Percentiles rank a stretch among this genome's conserved stretches.
These are phyloP conservation scores for Tubiluchus corallicola DNA, from an alignment of 2,888 invertebrate genomes.

Conservation along the genomic window DNA sequence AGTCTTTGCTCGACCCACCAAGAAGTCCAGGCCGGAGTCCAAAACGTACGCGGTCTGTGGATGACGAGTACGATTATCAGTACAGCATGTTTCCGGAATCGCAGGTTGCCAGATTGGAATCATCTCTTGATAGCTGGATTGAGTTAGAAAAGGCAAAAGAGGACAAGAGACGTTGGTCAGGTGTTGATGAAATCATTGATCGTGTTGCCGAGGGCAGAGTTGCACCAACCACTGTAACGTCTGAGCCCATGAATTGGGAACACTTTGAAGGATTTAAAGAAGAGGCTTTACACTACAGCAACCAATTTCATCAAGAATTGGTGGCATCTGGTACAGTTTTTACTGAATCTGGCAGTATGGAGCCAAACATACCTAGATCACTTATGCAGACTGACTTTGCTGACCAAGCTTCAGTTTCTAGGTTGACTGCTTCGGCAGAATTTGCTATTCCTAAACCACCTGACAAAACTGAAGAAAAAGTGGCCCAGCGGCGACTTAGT, in stretches of 20 bases:
- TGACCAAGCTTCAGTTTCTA: background rate
- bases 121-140: background rate
- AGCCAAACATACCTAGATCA: background rate
- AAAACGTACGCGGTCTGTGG: background rate
- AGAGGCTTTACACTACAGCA: background rate
- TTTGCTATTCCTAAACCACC: background rate
- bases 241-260: too few species aligned
- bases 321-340: background rate
- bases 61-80: background rate
- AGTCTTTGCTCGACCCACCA: background rate
- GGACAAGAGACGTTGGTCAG: background rate
- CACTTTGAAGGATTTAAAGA: background rate
- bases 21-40: background rate
- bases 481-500: background rate
- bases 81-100: background rate
- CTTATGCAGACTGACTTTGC: background rate
- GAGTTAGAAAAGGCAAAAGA: background rate
- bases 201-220: background rate
- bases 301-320: background rate
- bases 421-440: background rate
- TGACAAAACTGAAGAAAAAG: background rate
- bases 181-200: background rate
- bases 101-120: background rate
- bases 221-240: background rate
- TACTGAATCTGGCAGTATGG: background rate